Conservation (phyloP, 2,888 invertebrate genomes). For the Sceliomorpha sp. region DNA sequence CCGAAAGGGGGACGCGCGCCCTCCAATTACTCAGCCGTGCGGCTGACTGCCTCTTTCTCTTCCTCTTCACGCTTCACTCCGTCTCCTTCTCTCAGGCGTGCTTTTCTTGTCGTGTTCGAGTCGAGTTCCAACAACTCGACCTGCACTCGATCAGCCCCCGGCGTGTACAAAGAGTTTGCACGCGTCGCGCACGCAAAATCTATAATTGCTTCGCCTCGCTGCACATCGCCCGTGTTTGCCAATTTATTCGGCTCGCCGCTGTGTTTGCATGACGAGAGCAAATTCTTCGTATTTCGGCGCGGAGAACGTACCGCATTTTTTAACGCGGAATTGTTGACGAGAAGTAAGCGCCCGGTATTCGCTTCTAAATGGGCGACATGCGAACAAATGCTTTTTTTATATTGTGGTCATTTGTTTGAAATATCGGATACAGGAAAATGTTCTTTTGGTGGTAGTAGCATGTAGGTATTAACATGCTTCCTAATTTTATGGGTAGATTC, state of each 20-base stretch:
- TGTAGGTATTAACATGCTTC: too few relatives aligned
- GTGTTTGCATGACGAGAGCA: constrained; percentile 57
- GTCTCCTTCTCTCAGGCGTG: constrained; percentile 53
- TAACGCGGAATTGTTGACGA: not conserved
- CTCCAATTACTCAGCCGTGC: constrained; percentile 65
- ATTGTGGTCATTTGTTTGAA: too few relatives aligned
- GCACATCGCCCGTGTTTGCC: constrained; percentile 74
- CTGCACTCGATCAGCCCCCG: constrained; percentile 46
- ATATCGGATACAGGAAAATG: too few relatives aligned
- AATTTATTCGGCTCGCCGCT: constrained; percentile 70
- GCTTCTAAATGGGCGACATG: too few relatives aligned
- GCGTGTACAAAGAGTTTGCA: constrained; percentile 70
- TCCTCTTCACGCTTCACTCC: constrained; percentile 38
- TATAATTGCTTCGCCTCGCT: constrained; percentile 78
- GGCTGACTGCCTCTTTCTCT: constrained; percentile 59
- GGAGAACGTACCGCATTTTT: constrained; percentile 1
- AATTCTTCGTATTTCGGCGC: constrained; percentile 16
- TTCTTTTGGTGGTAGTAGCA: too few relatives aligned
- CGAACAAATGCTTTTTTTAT: too few relatives aligned
- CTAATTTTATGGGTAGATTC: too few relatives aligned
- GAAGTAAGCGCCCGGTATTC: too few relatives aligned
- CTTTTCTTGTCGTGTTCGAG: constrained; percentile 67
- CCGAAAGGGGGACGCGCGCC: constrained; percentile 57
- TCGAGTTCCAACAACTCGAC: constrained; percentile 59
- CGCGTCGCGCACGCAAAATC: constrained; percentile 71